These are phyloP conservation scores for Lomographa bimaculata DNA, from an alignment of 2,888 invertebrate genomes.

Conservation along the genomic window DNA sequence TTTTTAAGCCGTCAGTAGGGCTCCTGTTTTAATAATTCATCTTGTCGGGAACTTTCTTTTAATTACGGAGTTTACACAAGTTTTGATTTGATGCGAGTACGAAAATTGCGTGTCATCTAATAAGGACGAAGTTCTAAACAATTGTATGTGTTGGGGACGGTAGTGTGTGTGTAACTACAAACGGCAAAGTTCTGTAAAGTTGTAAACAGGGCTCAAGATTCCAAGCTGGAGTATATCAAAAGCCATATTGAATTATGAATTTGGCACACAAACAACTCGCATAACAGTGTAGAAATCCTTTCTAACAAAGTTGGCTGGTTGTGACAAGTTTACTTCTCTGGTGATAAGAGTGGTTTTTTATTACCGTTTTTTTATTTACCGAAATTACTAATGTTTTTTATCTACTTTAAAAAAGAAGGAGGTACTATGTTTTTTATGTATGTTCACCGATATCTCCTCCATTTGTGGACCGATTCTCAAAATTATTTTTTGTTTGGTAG, in stretches of 20 bases:
- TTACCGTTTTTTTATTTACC: too few relatives aligned
- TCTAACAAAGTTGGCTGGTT: not conserved
- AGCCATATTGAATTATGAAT: constrained; percentile 12
- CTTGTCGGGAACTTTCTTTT: constrained; percentile 21
- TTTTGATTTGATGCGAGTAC: constrained; percentile 14
- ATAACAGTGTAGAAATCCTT: constrained; percentile 6
- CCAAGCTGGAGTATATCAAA: constrained; percentile 9
- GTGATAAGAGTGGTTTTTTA: not conserved
- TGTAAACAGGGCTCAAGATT: constrained; percentile 16
- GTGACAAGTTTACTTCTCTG: not conserved
- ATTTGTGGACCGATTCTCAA: too few relatives aligned
- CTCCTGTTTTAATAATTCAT: constrained; percentile 24
- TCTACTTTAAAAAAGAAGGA: too few relatives aligned
- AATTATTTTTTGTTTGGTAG: too few relatives aligned
- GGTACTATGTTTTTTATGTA: too few relatives aligned
- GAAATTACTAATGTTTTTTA: too few relatives aligned
- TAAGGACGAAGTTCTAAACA: constrained; percentile 24
- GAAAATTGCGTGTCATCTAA: constrained; percentile 25
- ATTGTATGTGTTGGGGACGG: constrained; percentile 15
- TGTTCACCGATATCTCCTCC: too few relatives aligned
- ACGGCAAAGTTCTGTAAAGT: constrained; percentile 19
- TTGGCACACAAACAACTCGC: constrained; percentile 5
- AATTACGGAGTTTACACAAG: constrained; percentile 23
- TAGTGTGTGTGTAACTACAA: constrained; percentile 18
- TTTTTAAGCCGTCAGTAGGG: constrained; percentile 6